Evolutionary conservation across 2,888 invertebrate species (phyloP), one percentile per base, ranked within the genome.

Genomic region (Lepeophtheirus nordmannii): DNA sequence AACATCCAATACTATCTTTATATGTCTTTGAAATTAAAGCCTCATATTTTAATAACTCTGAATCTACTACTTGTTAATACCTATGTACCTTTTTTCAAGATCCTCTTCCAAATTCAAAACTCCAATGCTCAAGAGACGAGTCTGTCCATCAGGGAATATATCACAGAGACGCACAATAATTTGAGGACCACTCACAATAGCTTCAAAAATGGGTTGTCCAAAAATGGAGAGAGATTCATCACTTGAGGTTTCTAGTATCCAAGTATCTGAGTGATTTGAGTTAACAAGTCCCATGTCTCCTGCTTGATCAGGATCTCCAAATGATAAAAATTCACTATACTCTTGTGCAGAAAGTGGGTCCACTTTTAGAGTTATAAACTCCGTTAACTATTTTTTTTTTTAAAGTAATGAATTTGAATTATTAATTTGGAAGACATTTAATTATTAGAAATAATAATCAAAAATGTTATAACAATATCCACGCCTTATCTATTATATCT

Each of bases 241-340:
- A 5, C 30, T 7, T 2, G 7, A 30, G 30, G 30, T 2, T 30
- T 30, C 30, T 7, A 30, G 30, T 30, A 30, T 30, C 30, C 30
- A 30, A 5, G 30, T 30, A 7, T 30, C 30, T 30, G 30, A 30
- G 7, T 30, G 30, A 30, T 30, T 30, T 30, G 30, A 30, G 7
- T 30, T 62, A 2, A 40, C 17, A 17, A 39, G 41, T 1, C 39
- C 20, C 41, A 40, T 39, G 10, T 62, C 40, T 40, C 39, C 62
- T 1, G 62, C n/a, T 40, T 40, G 41, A 62, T 62, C 62, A 10
- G 62, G 62, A 10, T 20, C 62, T 38, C 62, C 62, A 62, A 62
- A 62, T 11, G 62, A 62, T n/a, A 62, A 17, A 39, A 38, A 22
- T 62, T 62, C 62, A 20, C 62, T 41, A 39, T 23, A 57, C n/a